phyloP scores from a whole-genome alignment of 2,888 invertebrate species.

The Drosophila heteroneura region DNA sequence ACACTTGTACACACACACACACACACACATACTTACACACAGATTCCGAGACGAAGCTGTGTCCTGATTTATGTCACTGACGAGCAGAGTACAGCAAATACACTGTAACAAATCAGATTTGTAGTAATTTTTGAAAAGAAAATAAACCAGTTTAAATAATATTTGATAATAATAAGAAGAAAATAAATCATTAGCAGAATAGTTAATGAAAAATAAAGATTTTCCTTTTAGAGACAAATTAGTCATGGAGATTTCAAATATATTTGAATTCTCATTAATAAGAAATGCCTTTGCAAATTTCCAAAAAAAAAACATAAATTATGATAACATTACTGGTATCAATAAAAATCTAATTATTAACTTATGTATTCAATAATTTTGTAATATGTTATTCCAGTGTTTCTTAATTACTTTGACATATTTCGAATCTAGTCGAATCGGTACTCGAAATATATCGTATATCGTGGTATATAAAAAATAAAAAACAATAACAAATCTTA shows the following conservation, averaged over 20 bases:
- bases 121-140: accelerated
- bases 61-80: slow-evolving; percentile 76
- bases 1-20: slow-evolving; percentile 27
- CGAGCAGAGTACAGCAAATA: slow-evolving; percentile 37
- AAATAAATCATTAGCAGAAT: background rate
- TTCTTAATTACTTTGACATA: accelerated
- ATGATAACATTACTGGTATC: background rate
- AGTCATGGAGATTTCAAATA: background rate
- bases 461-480: background rate
- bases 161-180: background rate
- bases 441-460: too few relatives aligned
- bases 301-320: background rate
- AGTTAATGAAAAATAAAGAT: accelerated
- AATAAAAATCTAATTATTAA: accelerated
- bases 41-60: slow-evolving; percentile 45
- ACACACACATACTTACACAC: slow-evolving; percentile 17
- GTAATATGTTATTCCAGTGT: background rate
- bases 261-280: background rate
- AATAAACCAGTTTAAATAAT: background rate
- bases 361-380: background rate
- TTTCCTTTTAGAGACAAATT: background rate
- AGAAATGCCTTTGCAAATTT: background rate
- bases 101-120: slow-evolving; percentile 25
- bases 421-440: background rate
- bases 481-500: background rate